A percentile compares a stretch with the other conserved stretches of the same genome.
Evolutionary conservation across 64 coral and sea anemone species (phyloP).

Genomic region (Catalaphyllia jardinei): DNA sequence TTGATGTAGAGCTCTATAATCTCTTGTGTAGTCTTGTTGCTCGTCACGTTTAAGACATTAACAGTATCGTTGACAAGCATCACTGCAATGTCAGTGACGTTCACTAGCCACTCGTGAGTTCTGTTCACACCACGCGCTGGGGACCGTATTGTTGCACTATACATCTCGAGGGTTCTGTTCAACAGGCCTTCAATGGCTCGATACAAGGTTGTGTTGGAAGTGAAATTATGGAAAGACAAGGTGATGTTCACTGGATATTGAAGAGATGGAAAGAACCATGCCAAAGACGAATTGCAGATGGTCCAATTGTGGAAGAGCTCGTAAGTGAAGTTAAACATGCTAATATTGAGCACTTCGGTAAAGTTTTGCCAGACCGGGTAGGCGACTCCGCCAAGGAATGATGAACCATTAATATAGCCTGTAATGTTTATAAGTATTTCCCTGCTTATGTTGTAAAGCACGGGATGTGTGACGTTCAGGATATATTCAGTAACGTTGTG

Average conservation of each 20-base stretch:
- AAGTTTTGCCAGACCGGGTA: slow-evolving; percentile 65
- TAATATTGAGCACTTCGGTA: slow-evolving; percentile 49
- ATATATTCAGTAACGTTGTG: slow-evolving; percentile 72
- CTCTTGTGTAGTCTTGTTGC: slow-evolving; percentile 45
- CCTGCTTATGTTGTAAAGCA: slow-evolving; percentile 29
- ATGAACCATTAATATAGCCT: slow-evolving; percentile 14
- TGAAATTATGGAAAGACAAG: slow-evolving; percentile 35
- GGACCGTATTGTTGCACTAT: slow-evolving; percentile 57
- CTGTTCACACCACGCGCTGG: slow-evolving; percentile 61
- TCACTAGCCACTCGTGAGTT: slow-evolving; percentile 47
- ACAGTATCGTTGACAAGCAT: slow-evolving; percentile 67
- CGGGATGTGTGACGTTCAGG: slow-evolving; percentile 57
- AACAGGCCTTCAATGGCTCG: slow-evolving; percentile 52
- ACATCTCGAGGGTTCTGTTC: slow-evolving; percentile 65
- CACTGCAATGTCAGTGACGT: slow-evolving; percentile 50
- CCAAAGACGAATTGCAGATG: slow-evolving; percentile 41
- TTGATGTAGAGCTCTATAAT: slow-evolving; percentile 60
- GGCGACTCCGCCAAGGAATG: slow-evolving; percentile 68
- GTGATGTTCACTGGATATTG: slow-evolving; percentile 62
- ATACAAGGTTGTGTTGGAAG: slow-evolving; percentile 37
- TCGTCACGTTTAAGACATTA: slow-evolving; percentile 57
- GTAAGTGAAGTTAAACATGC: slow-evolving; percentile 55
- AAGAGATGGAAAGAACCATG: slow-evolving; percentile 28
- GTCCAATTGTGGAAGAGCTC: slow-evolving; percentile 47
- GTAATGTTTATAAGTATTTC: slow-evolving; percentile 36